These are phyloP conservation scores for Anguilla rostrata DNA, from an alignment of 2,113 vertebrate species.

Conservation along the genomic window DNA sequence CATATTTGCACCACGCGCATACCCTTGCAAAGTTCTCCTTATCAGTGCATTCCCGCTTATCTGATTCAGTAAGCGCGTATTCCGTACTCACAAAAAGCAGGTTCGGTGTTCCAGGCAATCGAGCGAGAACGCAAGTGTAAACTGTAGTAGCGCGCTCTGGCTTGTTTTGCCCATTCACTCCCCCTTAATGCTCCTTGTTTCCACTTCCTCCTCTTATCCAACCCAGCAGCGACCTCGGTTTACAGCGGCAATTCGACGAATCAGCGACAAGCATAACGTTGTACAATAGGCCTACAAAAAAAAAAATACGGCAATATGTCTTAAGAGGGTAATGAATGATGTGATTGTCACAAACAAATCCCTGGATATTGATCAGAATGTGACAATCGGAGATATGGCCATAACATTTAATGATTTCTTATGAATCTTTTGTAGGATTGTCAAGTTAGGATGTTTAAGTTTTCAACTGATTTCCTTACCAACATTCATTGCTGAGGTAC, in stretches of 20 bases:
- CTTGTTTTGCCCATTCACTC: neutral
- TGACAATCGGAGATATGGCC: neutral
- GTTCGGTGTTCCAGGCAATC: neutral
- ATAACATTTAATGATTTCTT: too few species aligned
- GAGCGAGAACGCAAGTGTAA: neutral
- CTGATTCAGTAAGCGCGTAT: neutral
- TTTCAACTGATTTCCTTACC: too few species aligned
- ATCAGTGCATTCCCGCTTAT: neutral
- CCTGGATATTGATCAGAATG: neutral
- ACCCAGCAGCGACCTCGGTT: neutral
- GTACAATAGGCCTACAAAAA: neutral
- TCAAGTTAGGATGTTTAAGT: too few species aligned
- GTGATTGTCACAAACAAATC: neutral
- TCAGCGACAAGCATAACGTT: neutral
- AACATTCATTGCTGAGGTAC: too few species aligned
- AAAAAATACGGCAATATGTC: neutral
- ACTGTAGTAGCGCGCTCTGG: neutral
- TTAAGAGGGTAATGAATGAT: neutral
- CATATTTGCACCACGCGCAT: too few species aligned
- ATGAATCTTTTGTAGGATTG: too few species aligned
- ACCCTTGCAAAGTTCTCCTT: too few species aligned
- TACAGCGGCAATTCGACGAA: neutral
- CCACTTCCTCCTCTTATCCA: constrained; percentile 5
- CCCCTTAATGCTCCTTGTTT: neutral
- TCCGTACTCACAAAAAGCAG: neutral